Evolutionary conservation across 2,113 vertebrate genomes (phyloP).

Genomic region (Salvator merianae): DNA sequence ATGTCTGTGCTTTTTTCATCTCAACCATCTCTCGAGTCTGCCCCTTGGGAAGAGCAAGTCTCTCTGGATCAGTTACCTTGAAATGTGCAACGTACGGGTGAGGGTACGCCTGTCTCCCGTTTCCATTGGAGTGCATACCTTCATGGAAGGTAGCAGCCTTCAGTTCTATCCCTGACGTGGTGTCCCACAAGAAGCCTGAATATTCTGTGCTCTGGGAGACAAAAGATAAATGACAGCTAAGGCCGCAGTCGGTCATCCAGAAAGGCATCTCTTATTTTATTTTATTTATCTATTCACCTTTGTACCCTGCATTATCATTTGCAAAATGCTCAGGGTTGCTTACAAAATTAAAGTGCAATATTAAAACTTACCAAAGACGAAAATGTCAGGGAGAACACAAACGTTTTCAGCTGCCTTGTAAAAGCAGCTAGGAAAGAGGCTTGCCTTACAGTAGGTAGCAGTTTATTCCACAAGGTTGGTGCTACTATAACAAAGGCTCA

Average conservation of each 20-base stretch:
- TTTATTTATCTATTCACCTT: too few relatives aligned
- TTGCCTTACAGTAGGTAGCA: too few relatives aligned
- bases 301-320: too few relatives aligned
- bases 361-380: too few relatives aligned
- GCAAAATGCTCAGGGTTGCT: too few relatives aligned
- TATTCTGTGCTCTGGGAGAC: slow-evolving; percentile 78
- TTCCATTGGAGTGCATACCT: slow-evolving; percentile 76
- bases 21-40: background rate
- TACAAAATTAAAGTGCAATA: too few relatives aligned
- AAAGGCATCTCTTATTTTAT: background rate
- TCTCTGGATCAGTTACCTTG: slow-evolving; percentile 73
- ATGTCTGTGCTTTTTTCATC: background rate
- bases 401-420: too few relatives aligned
- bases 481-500: too few relatives aligned
- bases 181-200: slow-evolving; percentile 92
- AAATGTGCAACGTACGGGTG: slow-evolving; percentile 84
- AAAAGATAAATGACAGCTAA: background rate
- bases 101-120: slow-evolving; percentile 72
- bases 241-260: background rate
- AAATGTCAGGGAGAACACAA: too few relatives aligned
- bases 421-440: too few relatives aligned
- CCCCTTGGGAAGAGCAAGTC: background rate
- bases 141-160: slow-evolving; percentile 77
- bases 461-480: too few relatives aligned
- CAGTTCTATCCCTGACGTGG: slow-evolving; percentile 83